Conservation (phyloP, 2,113 vertebrate genomes). For the Mustelus asterias region DNA sequence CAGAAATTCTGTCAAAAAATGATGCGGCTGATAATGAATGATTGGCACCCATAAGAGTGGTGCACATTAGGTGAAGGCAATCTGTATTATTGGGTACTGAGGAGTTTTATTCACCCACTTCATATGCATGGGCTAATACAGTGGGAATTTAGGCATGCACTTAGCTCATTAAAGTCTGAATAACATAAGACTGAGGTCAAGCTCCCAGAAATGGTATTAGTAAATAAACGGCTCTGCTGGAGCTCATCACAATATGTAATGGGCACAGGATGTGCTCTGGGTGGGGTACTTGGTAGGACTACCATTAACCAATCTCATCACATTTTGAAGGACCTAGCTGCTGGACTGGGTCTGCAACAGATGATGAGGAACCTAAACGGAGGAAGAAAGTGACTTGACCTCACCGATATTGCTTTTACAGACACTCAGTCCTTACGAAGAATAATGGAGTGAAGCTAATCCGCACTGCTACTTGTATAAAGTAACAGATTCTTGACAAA, state of each 20-base stretch:
- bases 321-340: too few relatives aligned
- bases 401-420: too few relatives aligned
- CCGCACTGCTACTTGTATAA: too few relatives aligned
- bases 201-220: not conserved
- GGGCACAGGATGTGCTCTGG: not conserved
- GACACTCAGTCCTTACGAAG: too few relatives aligned
- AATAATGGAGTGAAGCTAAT: too few relatives aligned
- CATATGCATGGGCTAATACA: not conserved
- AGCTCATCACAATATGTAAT: not conserved
- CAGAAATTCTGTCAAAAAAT: not conserved
- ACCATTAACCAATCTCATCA: too few relatives aligned
- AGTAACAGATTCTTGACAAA: too few relatives aligned
- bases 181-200: not conserved
- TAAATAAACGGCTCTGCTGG: not conserved
- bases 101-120: not conserved
- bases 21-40: not conserved
- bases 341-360: too few relatives aligned
- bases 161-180: not conserved
- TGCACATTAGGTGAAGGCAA: not conserved
- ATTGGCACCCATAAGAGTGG: not conserved
- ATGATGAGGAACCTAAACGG: too few relatives aligned
- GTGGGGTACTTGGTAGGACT: not conserved
- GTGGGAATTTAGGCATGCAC: not conserved
- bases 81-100: not conserved
- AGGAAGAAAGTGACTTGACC: too few relatives aligned